Evolutionary conservation across 2,888 invertebrate species (phyloP).

Genomic region (Drosophila meridiana): DNA sequence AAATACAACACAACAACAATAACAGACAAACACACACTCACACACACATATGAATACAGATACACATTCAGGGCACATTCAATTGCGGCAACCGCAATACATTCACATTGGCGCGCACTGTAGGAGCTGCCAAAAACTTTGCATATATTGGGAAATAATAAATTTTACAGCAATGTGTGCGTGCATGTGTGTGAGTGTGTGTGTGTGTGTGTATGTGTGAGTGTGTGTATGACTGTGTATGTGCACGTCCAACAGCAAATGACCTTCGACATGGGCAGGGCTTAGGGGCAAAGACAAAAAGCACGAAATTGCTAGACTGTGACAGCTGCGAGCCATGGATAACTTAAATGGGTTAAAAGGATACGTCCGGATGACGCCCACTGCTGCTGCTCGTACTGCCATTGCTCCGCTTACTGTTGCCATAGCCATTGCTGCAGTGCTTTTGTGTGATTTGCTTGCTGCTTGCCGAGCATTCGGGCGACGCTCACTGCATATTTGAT

Average conservation of each 20-base stretch:
- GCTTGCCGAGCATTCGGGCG: constrained; percentile 40
- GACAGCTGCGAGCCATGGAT: constrained; percentile 79
- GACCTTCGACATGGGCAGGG: constrained; percentile 63
- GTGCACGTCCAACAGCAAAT: constrained; percentile 60
- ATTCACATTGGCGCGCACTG: constrained; percentile 42
- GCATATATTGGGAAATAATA: constrained; percentile 80
- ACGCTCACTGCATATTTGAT: constrained; percentile 59
- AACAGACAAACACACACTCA: background rate
- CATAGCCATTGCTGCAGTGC: constrained; percentile 46
- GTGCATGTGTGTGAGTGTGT: constrained; percentile 23
- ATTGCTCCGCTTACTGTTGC: constrained; percentile 22
- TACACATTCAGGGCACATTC: constrained; percentile 48
- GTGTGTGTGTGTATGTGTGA: background rate
- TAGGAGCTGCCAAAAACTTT: constrained; percentile 61
- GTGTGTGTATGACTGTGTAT: constrained; percentile 9
- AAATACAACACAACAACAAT: constrained; percentile 17
- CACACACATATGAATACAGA: constrained; percentile 1
- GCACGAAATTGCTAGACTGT: constrained; percentile 79
- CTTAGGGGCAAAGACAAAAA: constrained; percentile 63
- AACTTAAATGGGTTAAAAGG: constrained; percentile 79
- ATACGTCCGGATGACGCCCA: constrained; percentile 53
- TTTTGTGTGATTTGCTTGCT: constrained; percentile 62
- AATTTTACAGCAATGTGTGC: constrained; percentile 64
- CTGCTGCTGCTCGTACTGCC: constrained; percentile 16
- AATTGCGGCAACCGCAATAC: constrained; percentile 72